A percentile compares a stretch with the other conserved stretches of the same genome.
phyloP scores from a whole-genome alignment of 2,797 vertebrate species.

The Trachurus trachurus region DNA sequence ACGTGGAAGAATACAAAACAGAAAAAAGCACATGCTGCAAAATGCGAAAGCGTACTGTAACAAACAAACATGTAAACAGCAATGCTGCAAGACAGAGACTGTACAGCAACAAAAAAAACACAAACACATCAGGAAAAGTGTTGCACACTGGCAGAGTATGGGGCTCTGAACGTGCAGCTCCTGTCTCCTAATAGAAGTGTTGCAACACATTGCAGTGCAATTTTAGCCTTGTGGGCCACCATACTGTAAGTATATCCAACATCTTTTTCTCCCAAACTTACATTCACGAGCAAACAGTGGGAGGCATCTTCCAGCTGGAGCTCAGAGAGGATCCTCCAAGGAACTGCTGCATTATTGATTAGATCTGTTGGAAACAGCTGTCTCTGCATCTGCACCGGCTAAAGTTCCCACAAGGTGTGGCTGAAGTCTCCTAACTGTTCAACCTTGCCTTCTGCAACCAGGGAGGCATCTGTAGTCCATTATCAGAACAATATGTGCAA shows the following conservation, averaged over 20 bases:
- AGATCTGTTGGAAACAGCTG: conserved; percentile 76
- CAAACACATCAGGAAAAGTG: no score
- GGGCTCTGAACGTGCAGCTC: no score
- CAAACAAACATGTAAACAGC: no score
- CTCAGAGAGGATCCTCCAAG: conserved; percentile 36
- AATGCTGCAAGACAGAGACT: no score
- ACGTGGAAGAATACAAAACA: no score
- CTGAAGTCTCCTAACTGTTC: conserved; percentile 44
- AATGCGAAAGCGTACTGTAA: no score
- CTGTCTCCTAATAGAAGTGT: no score
- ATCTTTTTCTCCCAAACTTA: conserved; percentile 6
- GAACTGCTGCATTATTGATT: conserved; percentile 80
- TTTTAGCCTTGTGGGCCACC: no score
- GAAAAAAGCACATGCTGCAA: no score
- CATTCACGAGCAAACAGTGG: conserved; percentile 25
- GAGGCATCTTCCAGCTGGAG: conserved; percentile 56
- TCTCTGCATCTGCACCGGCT: conserved; percentile 71
- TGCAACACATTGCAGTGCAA: no score
- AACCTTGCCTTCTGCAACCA: conserved; percentile 49
- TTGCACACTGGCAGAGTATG: no score
- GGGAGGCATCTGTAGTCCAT: conserved; percentile 43
- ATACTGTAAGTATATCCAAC: not conserved
- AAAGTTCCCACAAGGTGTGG: conserved; percentile 51
- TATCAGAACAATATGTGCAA: conserved; percentile 44
- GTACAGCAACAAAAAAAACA: no score